phyloP scores from a whole-genome alignment of 2,888 invertebrate species.

The Gymnocheta viridis region DNA sequence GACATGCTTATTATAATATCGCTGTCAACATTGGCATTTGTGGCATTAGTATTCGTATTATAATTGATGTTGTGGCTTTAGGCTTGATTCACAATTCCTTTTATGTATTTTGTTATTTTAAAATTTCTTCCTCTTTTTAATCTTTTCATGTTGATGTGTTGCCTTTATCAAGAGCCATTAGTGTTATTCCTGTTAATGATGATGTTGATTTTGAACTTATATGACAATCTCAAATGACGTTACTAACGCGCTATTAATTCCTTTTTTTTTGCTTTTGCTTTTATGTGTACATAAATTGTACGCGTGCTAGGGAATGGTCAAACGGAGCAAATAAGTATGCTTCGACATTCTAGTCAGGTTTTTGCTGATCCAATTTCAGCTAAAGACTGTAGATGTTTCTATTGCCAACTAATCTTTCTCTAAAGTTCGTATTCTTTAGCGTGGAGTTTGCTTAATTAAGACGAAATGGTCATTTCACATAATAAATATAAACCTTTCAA shows the following conservation, averaged over 20 bases:
- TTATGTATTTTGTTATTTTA: background rate
- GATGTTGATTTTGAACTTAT: slow-evolving; percentile 44
- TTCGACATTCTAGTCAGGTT: no score
- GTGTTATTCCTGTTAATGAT: slow-evolving; percentile 40
- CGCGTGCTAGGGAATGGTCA: background rate
- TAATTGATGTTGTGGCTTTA: slow-evolving; percentile 28
- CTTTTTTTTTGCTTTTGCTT: background rate
- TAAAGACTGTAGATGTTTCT: no score
- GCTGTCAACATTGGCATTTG: background rate
- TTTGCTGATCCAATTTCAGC: no score
- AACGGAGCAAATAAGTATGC: background rate
- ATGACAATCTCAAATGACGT: slow-evolving; percentile 48
- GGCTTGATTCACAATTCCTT: slow-evolving; percentile 9
- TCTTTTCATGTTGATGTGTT: slow-evolving; percentile 1
- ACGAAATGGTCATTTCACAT: no score
- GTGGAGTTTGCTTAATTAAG: no score
- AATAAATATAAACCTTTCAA: no score
- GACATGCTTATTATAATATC: background rate
- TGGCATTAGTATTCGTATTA: slow-evolving; percentile 14
- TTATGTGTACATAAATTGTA: background rate
- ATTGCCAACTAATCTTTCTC: no score
- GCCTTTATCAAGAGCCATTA: background rate
- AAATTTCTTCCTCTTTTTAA: background rate
- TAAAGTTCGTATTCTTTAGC: no score
- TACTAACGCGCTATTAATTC: slow-evolving; percentile 48